Conservation (phyloP, 2,113 vertebrate species). For the Heterotilapia buettikoferi region DNA sequence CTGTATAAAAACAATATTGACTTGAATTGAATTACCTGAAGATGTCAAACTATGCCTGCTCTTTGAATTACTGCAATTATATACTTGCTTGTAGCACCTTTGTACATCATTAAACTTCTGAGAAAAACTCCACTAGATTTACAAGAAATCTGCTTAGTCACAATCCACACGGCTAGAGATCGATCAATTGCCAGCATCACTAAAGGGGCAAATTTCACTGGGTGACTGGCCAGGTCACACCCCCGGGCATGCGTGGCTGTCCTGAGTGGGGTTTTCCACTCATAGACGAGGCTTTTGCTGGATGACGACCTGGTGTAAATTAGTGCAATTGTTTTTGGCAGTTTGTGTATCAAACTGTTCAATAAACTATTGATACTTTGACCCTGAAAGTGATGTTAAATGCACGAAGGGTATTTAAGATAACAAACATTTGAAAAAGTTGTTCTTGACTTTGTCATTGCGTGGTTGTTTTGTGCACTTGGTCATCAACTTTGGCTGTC, state of each 20-base stretch:
- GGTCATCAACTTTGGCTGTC: background rate
- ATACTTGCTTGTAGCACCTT: background rate
- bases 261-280: background rate
- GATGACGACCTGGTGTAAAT: background rate
- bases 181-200: background rate
- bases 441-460: background rate
- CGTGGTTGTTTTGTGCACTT: background rate
- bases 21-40: background rate
- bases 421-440: background rate
- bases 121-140: background rate
- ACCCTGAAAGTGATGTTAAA: background rate
- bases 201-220: background rate
- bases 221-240: accelerated
- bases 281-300: background rate
- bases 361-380: background rate
- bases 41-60: background rate
- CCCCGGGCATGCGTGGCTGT: accelerated
- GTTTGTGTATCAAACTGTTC: background rate
- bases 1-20: background rate
- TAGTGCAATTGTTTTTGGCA: background rate
- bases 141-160: background rate
- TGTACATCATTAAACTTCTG: background rate
- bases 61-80: background rate
- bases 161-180: background rate
- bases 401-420: background rate